These are phyloP conservation scores for Tenthredo amoena DNA, from an alignment of 2,888 invertebrate genomes.

Conservation along the genomic window DNA sequence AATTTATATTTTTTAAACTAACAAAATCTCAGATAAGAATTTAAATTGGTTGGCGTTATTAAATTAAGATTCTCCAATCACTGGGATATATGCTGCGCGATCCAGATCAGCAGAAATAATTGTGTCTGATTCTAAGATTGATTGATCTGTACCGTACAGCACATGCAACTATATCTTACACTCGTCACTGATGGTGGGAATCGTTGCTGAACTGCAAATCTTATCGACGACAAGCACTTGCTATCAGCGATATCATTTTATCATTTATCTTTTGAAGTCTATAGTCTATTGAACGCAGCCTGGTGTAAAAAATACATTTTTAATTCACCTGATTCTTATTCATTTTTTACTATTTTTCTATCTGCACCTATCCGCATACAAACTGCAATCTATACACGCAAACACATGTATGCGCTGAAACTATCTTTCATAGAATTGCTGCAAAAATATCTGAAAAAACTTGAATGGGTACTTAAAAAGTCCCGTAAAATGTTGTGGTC, in stretches of 20 bases:
- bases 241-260: not conserved
- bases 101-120: not conserved
- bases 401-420: no score
- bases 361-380: not conserved
- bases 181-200: not conserved
- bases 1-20: not conserved
- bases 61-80: not conserved
- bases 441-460: no score
- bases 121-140: not conserved
- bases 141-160: not conserved
- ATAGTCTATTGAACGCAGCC: not conserved
- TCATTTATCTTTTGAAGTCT: not conserved
- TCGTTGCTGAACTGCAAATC: not conserved
- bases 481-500: no score
- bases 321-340: not conserved
- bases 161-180: not conserved
- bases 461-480: no score
- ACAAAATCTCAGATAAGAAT: not conserved
- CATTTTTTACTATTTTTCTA: not conserved
- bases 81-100: not conserved
- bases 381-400: no score
- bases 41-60: not conserved
- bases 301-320: not conserved
- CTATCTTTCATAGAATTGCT: no score
- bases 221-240: not conserved